phyloP scores from a whole-genome alignment of 2,113 vertebrate species.

The Paratilapia polleni region DNA sequence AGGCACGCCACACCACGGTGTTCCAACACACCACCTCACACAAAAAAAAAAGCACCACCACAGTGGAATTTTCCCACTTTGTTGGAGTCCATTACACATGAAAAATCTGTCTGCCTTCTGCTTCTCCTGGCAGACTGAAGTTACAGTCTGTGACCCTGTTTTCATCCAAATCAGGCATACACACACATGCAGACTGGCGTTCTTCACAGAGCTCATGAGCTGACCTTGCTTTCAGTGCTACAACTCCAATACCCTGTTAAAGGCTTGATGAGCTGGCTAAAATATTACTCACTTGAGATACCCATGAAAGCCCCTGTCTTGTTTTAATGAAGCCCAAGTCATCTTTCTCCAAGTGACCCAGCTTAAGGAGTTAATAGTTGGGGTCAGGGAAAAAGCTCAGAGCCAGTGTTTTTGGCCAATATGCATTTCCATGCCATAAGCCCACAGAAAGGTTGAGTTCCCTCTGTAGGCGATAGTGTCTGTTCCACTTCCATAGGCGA shows the following conservation, averaged over 20 bases:
- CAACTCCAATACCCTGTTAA: conserved; percentile 31
- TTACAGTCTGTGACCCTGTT: conserved; percentile 40
- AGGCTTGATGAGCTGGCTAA: conserved; percentile 55
- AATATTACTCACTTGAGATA: conserved; percentile 47
- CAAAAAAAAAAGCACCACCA: conserved; percentile 44
- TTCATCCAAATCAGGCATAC: conserved; percentile 24
- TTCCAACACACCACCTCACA: conserved; percentile 38
- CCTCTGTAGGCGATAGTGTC: conserved; percentile 37
- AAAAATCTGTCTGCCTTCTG: conserved; percentile 42
- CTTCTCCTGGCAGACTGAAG: conserved; percentile 25
- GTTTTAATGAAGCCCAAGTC: conserved; percentile 58
- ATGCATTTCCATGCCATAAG: conserved; percentile 38
- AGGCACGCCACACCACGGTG: conserved; percentile 4
- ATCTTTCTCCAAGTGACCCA: conserved; percentile 38
- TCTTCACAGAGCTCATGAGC: conserved; percentile 25
- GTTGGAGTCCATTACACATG: conserved; percentile 45
- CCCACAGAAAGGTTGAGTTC: conserved; percentile 43
- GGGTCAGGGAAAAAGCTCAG: conserved; percentile 30
- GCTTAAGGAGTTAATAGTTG: conserved; percentile 46
- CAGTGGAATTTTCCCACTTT: conserved; percentile 63
- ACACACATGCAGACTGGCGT: neutral
- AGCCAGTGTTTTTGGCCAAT: conserved; percentile 24
- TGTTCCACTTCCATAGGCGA: conserved; percentile 61
- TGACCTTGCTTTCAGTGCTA: conserved; percentile 60
- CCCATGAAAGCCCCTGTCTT: conserved; percentile 22